Evolutionary conservation across 2,797 vertebrate species (phyloP), one percentile per base, ranked within the genome.

Genomic region (Tamandua tetradactyla): DNA sequence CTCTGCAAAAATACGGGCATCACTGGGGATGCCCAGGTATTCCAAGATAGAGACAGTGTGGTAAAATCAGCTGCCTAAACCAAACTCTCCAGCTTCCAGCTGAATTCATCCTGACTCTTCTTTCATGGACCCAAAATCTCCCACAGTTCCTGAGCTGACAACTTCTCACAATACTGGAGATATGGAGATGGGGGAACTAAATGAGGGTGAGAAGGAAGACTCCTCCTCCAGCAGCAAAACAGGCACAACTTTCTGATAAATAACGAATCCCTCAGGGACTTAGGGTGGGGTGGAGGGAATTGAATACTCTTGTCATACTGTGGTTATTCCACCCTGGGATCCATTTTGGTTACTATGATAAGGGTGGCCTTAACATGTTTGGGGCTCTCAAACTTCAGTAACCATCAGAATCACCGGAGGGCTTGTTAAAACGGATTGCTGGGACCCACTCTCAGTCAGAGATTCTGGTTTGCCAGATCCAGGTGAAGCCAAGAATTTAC

Each of bases 291-390:
- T 47, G 4, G 37, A 52, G 13, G 44, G 55, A 57, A 42, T 12
- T 10, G 14, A 15, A 35, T 9, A n/a, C 32, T 81, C 17, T 40
- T 52, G 25, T 30, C 25, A 15, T 57, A 1, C 30, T 72, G 30
- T 68, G 22, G 5, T 71, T 57, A n/a, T 40, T 32, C 49, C 14
- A 52, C 93, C 37, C 22, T 71, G 18, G 13, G 69, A 91, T 59
- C 30, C 40, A 23, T 0, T 83, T n/a, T 32, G 14, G 62, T 44
- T 87, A 23, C n/a, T 62, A 4, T 89, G 91, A 85, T 95, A 42
- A 76, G 47, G 35, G n/a, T 94, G 82, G n/a, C 5, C 44, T 74
- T 91, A 47, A 78, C 87, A 75, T n/a, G n/a, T 59, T 57, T 75
- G 9, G 1, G 59, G 80, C 30, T 52, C 64, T 44, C 52, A 81